Evolutionary conservation across 1,140 invertebrate genomes (phyloP).

Genomic region (Lepidurus arcticus): DNA sequence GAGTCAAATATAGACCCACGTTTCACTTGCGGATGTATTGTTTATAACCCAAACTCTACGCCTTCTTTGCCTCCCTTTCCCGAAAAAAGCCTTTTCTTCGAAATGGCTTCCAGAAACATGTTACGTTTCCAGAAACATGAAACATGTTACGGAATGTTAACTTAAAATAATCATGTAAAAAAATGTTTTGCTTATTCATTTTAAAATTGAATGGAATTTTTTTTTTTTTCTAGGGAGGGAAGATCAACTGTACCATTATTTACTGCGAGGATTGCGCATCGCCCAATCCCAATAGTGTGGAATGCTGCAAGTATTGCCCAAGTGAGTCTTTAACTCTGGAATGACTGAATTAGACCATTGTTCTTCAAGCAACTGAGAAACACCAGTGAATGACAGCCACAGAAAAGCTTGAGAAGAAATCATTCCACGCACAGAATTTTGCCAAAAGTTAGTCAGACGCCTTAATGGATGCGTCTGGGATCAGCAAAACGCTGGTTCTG

Average conservation of each 20-base stretch:
- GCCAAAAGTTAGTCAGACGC: too few relatives aligned
- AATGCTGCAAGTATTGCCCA: conserved; percentile 34
- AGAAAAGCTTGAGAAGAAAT: too few relatives aligned
- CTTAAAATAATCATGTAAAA: too few relatives aligned
- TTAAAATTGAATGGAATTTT: neutral
- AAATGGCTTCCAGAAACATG: neutral
- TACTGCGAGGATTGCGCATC: conserved; percentile 32
- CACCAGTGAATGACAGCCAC: too few relatives aligned
- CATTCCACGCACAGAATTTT: too few relatives aligned
- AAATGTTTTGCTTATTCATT: neutral
- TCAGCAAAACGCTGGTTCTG: too few relatives aligned
- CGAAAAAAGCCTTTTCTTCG: too few relatives aligned
- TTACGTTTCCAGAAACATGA: neutral
- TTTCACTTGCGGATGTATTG: too few relatives aligned
- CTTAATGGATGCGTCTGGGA: too few relatives aligned
- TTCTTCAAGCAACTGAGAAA: neutral
- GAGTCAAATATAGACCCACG: too few relatives aligned
- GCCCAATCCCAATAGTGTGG: conserved; percentile 26
- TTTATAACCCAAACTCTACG: too few relatives aligned
- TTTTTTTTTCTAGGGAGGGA: conserved; percentile 29
- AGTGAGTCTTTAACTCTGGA: conserved; percentile 25
- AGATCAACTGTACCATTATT: conserved; percentile 34
- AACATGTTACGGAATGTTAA: neutral
- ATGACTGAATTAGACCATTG: neutral
- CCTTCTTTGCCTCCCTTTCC: too few relatives aligned